Conservation (phyloP, 2,113 vertebrate genomes). For the Notothenia coriiceps region DNA sequence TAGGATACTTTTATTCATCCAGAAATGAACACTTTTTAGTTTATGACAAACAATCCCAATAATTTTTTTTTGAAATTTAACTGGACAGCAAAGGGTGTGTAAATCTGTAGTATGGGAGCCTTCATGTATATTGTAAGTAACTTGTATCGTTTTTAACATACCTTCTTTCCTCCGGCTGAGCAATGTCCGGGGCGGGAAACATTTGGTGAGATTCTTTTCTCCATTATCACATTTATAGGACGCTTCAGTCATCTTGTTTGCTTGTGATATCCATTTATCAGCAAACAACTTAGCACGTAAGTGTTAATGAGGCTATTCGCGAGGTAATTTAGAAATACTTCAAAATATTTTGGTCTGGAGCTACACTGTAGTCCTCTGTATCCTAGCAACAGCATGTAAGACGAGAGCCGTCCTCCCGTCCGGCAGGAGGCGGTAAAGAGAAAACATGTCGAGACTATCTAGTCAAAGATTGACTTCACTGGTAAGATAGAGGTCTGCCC, state of each 20-base stretch:
- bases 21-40: too few species aligned
- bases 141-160: constrained; percentile 38
- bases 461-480: constrained; percentile 21
- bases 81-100: too few species aligned
- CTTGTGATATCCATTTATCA: constrained; percentile 10
- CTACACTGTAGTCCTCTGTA: constrained; percentile 43
- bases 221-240: constrained; percentile 76
- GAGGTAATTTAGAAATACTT: background rate
- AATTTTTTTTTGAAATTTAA: too few species aligned
- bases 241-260: constrained; percentile 62
- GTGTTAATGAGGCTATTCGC: background rate
- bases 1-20: too few species aligned
- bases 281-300: background rate
- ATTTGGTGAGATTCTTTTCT: constrained; percentile 65
- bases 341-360: background rate
- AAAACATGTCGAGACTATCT: background rate
- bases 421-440: constrained; percentile 27
- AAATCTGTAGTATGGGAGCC: too few species aligned
- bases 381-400: constrained; percentile 67
- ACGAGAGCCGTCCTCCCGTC: constrained; percentile 21
- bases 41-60: too few species aligned
- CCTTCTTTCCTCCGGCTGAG: constrained; percentile 76
- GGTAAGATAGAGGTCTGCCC: background rate
- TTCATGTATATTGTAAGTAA: background rate
- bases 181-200: constrained; percentile 83